Evolutionary conservation across 1,140 invertebrate genomes (phyloP).

Genomic region (Anastrepha obliqua): DNA sequence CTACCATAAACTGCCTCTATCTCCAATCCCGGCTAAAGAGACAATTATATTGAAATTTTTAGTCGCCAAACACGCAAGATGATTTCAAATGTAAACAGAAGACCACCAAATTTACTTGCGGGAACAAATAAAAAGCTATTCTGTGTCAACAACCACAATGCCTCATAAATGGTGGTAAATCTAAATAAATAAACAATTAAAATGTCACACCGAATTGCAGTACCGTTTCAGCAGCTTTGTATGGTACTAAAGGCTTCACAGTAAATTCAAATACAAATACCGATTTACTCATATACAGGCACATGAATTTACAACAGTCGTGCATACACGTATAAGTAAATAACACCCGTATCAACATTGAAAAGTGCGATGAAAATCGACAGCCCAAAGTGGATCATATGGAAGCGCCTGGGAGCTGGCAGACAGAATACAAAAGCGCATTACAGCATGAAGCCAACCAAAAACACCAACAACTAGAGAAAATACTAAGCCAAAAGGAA

Average conservation of each 20-base stretch:
- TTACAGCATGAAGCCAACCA: conserved; percentile 37
- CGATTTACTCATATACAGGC: not conserved
- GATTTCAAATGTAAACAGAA: conserved; percentile 50
- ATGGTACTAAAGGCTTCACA: not conserved
- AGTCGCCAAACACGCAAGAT: conserved; percentile 6
- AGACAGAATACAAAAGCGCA: conserved; percentile 46
- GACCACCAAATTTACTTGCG: conserved; percentile 31
- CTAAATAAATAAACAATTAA: conserved; percentile 52
- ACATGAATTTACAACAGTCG: not conserved
- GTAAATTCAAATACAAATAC: not conserved
- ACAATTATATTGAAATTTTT: too few relatives aligned
- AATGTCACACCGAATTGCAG: conserved; percentile 51
- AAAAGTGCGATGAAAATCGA: conserved; percentile 33
- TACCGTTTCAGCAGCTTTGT: not conserved
- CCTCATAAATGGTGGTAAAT: conserved; percentile 18
- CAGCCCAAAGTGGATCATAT: conserved; percentile 32
- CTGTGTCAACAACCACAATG: not conserved
- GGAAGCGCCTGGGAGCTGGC: not conserved
- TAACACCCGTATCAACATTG: conserved; percentile 20
- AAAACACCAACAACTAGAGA: not conserved
- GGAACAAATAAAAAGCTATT: conserved; percentile 38
- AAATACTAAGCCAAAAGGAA: not conserved
- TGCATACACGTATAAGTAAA: not conserved
- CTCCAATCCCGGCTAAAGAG: too few relatives aligned
- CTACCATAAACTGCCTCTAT: too few relatives aligned